These are phyloP conservation scores for Cotesia glomerata DNA, from an alignment of 1,140 invertebrate species.

Conservation along the genomic window DNA sequence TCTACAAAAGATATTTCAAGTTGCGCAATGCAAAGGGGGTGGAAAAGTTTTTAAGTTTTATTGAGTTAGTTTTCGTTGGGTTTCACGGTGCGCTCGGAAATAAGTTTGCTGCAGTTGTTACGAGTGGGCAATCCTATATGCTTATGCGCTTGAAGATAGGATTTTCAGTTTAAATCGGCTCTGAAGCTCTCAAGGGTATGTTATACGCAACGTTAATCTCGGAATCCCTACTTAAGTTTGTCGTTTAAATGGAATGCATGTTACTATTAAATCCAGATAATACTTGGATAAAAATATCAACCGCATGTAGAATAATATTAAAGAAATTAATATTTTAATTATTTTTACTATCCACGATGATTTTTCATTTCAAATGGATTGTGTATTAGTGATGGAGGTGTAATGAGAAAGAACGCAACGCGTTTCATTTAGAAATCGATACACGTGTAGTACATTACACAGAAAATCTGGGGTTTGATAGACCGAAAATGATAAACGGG, in stretches of 20 bases:
- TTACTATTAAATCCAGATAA: too few species aligned
- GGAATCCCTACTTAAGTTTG: neutral
- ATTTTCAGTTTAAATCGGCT: conserved; percentile 23
- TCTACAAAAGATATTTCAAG: neutral
- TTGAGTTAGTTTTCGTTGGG: neutral
- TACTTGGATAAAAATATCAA: too few species aligned
- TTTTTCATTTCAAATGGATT: too few species aligned
- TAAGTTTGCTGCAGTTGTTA: neutral
- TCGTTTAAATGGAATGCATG: too few species aligned
- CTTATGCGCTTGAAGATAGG: neutral
- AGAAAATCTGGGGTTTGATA: too few species aligned
- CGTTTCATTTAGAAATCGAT: too few species aligned
- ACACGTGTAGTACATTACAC: too few species aligned
- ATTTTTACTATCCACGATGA: too few species aligned
- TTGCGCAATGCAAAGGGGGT: neutral
- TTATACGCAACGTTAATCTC: neutral
- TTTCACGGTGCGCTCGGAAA: neutral
- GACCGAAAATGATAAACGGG: too few species aligned
- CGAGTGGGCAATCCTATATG: neutral
- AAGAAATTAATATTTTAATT: too few species aligned
- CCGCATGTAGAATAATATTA: too few species aligned
- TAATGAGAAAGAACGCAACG: neutral
- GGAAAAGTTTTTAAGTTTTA: neutral
- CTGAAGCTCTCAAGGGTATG: neutral
- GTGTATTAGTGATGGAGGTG: neutral